Conservation (phyloP, 1,140 invertebrate species). For the Thereuonema tuberculata region DNA sequence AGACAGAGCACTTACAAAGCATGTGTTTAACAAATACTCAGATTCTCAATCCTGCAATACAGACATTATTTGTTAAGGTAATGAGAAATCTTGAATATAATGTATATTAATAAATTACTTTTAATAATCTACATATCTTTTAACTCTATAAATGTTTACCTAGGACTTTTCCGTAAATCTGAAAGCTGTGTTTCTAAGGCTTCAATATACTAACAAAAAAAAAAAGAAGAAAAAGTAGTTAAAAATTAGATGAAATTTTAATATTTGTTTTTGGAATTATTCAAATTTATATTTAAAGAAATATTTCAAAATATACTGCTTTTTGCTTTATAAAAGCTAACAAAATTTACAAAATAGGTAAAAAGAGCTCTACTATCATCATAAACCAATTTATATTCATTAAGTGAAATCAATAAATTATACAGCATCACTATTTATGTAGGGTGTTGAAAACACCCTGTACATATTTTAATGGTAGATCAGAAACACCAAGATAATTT, state of each 20-base stretch:
- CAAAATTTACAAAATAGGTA: background rate
- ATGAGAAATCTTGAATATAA: too few relatives aligned
- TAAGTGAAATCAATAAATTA: too few relatives aligned
- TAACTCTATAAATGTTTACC: background rate
- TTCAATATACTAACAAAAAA: background rate
- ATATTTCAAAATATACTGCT: background rate
- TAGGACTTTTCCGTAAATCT: background rate
- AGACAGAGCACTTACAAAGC: background rate
- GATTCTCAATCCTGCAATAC: background rate
- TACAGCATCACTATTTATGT: too few relatives aligned
- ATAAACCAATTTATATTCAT: background rate
- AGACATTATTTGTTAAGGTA: too few relatives aligned
- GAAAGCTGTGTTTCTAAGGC: background rate
- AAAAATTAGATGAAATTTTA: too few relatives aligned
- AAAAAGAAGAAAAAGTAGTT: too few relatives aligned
- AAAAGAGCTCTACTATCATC: background rate
- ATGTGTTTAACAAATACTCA: background rate
- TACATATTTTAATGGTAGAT: too few relatives aligned
- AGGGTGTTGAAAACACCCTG: too few relatives aligned
- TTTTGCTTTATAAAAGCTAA: background rate
- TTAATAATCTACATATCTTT: background rate
- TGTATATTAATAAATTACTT: background rate
- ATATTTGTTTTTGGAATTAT: background rate
- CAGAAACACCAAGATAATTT: too few relatives aligned
- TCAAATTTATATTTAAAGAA: background rate